A percentile compares a stretch with the other conserved stretches of the same genome.
Evolutionary conservation across 2,888 invertebrate genomes (phyloP).

Genomic region (Trissolcus japonicus): DNA sequence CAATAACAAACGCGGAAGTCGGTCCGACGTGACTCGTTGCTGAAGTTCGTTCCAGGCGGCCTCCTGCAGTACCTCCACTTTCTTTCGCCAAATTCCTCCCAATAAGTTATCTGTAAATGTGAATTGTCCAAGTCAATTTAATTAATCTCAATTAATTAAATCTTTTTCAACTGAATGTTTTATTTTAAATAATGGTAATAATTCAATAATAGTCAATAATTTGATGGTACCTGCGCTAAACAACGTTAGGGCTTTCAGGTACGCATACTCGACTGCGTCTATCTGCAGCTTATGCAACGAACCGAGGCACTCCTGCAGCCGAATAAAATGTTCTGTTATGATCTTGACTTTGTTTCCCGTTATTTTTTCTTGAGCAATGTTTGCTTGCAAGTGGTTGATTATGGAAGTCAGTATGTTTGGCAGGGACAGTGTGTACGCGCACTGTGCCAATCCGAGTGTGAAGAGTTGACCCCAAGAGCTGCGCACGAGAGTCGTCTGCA

Average conservation of each 20-base stretch:
- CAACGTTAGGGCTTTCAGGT: slow-evolving; percentile 88
- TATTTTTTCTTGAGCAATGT: slow-evolving; percentile 85
- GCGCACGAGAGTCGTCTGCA: slow-evolving; percentile 89
- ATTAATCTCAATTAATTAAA: not conserved
- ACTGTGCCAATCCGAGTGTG: slow-evolving; percentile 92
- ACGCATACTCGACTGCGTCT: slow-evolving; percentile 91
- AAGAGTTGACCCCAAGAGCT: slow-evolving; percentile 96
- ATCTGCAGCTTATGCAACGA: slow-evolving; percentile 85
- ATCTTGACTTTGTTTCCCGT: slow-evolving; percentile 85
- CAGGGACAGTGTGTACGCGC: slow-evolving; percentile 86
- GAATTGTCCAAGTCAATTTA: not conserved
- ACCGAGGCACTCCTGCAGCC: slow-evolving; percentile 88
- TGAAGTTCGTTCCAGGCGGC: slow-evolving; percentile 77
- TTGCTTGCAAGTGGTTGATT: slow-evolving; percentile 87
- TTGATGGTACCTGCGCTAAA: slow-evolving; percentile 84
- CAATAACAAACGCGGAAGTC: slow-evolving; percentile 81
- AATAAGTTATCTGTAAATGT: slow-evolving; percentile 68
- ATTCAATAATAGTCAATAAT: too few species aligned
- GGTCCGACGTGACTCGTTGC: slow-evolving; percentile 77
- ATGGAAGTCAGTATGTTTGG: slow-evolving; percentile 89
- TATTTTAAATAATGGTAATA: too few species aligned
- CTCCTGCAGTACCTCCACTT: slow-evolving; percentile 79
- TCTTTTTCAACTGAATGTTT: not conserved
- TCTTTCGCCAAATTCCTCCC: slow-evolving; percentile 73
- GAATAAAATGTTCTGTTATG: slow-evolving; percentile 87